phyloP scores from a whole-genome alignment of 2,797 vertebrate species.

The Danio choprae region DNA sequence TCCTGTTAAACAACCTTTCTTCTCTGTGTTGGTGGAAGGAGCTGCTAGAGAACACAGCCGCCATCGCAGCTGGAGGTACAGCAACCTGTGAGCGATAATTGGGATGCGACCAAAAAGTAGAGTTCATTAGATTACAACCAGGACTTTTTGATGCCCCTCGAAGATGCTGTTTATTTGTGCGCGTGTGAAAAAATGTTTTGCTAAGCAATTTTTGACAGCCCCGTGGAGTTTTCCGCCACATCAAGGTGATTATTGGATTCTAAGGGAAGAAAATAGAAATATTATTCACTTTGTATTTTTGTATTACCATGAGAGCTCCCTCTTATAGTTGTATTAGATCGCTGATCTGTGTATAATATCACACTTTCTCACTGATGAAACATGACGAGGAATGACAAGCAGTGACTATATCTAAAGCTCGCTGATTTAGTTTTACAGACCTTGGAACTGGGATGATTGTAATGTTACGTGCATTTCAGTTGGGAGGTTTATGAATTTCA shows the following conservation, averaged over 20 bases:
- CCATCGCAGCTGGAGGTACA: not conserved
- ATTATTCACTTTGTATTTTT: not conserved
- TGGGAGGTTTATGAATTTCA: not conserved
- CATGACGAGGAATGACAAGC: conserved; percentile 1
- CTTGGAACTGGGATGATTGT: not conserved
- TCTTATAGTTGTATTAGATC: conserved; percentile 15
- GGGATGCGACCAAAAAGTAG: conserved; percentile 32
- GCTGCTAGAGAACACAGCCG: conserved; percentile 10
- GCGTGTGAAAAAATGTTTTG: conserved; percentile 33
- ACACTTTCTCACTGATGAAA: conserved; percentile 2
- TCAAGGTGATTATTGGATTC: conserved; percentile 27
- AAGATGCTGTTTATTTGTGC: conserved; percentile 38
- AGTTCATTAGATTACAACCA: conserved; percentile 51
- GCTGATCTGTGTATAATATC: conserved; percentile 11
- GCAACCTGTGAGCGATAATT: conserved; percentile 35
- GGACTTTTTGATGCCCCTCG: conserved; percentile 14
- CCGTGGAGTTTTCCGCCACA: conserved; percentile 1
- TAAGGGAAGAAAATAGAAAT: conserved; percentile 12
- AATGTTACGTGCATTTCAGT: not conserved
- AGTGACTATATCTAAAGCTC: not conserved
- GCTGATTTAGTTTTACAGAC: not conserved
- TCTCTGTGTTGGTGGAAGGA: conserved; percentile 17
- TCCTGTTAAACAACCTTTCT: conserved; percentile 33
- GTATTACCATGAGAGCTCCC: not conserved
- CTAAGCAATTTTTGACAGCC: conserved; percentile 34